Base-by-base conservation (phyloP, 2,888 invertebrate genomes). In the Frankliniella intonsa region DNA sequence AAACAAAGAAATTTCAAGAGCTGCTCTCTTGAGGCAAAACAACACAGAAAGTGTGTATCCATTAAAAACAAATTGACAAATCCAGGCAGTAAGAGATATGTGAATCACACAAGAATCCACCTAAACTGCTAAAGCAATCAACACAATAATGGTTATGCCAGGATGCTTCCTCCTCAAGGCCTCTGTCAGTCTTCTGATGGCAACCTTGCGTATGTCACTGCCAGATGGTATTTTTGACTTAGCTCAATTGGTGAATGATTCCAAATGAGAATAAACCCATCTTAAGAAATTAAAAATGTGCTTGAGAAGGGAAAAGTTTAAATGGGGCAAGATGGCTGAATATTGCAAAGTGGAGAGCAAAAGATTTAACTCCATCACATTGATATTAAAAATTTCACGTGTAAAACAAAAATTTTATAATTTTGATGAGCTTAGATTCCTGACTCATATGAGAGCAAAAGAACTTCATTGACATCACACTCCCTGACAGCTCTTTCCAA, bases 191-290 rank as follows among this genome's bases (percentile, higher is more conserved):
- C 69, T 76, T 22, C 25, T 22, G 25, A 22, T 76, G 25, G 25
- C 69, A 76, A 76, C 25, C 69, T 76, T 76, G 69, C 22, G 11
- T 76, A 76, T 76, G 69, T 76, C 69, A 76, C 69, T 76, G 69
- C 69, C 69, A 76, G 69, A 76, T 76, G 69, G 3, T 38, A 38
- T 38, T 2, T 38, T 38, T 2, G 38, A 38, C 38, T 5, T 38
- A 38, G 5, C 38, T 38, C 3, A 38, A 38, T 38, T 3, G 38
- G 38, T 38, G 38, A 38, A 38, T 5, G 5, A 5, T 38, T 38
- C 38, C 38, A 5, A 5, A 38, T 38, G 38, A 38, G 38, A 38
- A 38, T 38, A 5, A 38, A 38, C 38, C 5, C 38, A 3, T 38
- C 5, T 2, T 38, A 5, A 5, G 38, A 38, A 38, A 38, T 38